Base-by-base conservation (phyloP, 2,113 vertebrate genomes). In the Muntiacus muntjak region DNA sequence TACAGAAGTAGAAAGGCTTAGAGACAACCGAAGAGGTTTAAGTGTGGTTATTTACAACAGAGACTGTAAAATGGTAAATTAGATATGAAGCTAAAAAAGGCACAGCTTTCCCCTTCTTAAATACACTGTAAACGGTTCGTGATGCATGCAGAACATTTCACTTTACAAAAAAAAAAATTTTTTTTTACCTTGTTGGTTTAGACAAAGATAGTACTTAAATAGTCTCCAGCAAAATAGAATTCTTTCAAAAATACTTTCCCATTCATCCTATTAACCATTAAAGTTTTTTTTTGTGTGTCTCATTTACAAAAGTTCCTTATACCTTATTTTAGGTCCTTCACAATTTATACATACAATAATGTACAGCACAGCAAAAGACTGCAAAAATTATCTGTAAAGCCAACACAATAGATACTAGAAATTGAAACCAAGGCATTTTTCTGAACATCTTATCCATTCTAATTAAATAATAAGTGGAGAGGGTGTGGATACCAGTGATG, bases 241-340 rank as follows among this genome's bases (percentile, higher is more conserved):
- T 99, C 99, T 99, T 99, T 99, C 99, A 99, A 99, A 99, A 99
- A 99, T 99, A 99, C 99, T 99, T 99, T 99, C 99, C 99, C 99
- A 98, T 99, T 99, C 99, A 99, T 99, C 99, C 99, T 99, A 99
- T 99, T 99, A 99, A 99, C 99, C 99, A 99, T 99, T 99, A 99
- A 99, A 99, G 99, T 98, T 98, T 99, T 98, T 98, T 58, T 89
- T 95, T 92, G 74, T 97, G 90, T 98, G 98, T 99, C 98, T 99
- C 99, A 99, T 99, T 99, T 99, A 99, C 99, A 99, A 99, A 99
- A 99, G 98, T 98, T 99, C 99, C 99, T 98, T 99, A 99, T 97
- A 99, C 98, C 98, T 98, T 99, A 98, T 98, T 99, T 99, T 99
- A 99, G 99, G 99, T 99, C 99, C 98, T 99, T 99, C 99, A 99